Conservation (phyloP, 1,140 invertebrate species). For the Prorops nasuta region DNA sequence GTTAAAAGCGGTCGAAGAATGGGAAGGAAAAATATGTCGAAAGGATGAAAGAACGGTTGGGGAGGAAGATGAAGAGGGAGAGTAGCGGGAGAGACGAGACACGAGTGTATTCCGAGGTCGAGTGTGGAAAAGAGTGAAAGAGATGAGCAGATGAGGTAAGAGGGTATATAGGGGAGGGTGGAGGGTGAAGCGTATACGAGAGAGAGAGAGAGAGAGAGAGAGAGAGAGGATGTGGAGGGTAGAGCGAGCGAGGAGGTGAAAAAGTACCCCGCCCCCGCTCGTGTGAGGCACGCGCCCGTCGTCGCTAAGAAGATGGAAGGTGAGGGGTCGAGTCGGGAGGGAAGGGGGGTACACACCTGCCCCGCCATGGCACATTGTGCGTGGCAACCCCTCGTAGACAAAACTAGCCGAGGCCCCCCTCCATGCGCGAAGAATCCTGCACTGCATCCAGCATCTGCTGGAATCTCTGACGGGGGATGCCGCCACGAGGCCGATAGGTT, state of each 20-base stretch:
- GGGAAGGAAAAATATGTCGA: neutral
- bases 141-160: neutral
- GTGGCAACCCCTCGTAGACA: conserved; percentile 40
- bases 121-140: too few species aligned
- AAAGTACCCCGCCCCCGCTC: conserved; percentile 51
- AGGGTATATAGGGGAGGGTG: conserved; percentile 1
- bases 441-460: conserved; percentile 47
- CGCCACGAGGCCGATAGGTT: conserved; percentile 46
- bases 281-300: conserved; percentile 55
- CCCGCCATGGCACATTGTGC: conserved; percentile 43
- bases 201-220: neutral
- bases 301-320: conserved; percentile 9
- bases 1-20: neutral
- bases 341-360: conserved; percentile 49
- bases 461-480: conserved; percentile 49
- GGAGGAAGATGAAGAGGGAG: neutral
- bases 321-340: neutral
- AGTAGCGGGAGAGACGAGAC: too few species aligned
- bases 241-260: conserved; percentile 26
- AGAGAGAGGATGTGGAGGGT: conserved; percentile 7
- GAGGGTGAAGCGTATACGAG: conserved; percentile 7
- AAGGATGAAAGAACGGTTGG: neutral
- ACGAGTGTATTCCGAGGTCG: too few species aligned
- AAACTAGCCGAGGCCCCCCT: conserved; percentile 39
- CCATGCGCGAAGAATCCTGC: conserved; percentile 18